A percentile compares a stretch with the other conserved stretches of the same genome.
Conservation (phyloP, 1,140 invertebrate genomes). For the Zaprionus africanus region DNA sequence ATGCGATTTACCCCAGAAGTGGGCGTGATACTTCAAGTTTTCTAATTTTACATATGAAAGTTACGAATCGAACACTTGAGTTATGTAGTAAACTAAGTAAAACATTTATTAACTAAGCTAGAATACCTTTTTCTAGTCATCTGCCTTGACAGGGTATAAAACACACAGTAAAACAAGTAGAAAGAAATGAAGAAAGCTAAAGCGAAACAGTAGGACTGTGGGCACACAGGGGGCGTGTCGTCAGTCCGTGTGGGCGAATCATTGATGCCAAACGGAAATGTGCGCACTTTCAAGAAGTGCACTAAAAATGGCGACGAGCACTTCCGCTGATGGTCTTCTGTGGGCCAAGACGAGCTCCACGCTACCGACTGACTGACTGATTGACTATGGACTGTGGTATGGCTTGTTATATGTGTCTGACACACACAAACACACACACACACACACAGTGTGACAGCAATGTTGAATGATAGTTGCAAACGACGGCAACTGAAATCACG, state of each 20-base stretch:
- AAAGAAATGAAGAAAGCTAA: background rate
- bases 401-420: slow-evolving; percentile 24
- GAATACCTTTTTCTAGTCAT: background rate
- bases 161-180: background rate
- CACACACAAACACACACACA: slow-evolving; percentile 16
- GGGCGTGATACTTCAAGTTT: too few species aligned
- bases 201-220: background rate
- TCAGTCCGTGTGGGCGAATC: slow-evolving; percentile 55
- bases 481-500: slow-evolving; percentile 61
- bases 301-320: slow-evolving; percentile 83
- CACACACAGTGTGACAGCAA: slow-evolving; percentile 28
- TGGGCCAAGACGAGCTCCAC: slow-evolving; percentile 40
- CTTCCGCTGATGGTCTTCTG: slow-evolving; percentile 70
- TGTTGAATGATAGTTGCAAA: slow-evolving; percentile 72
- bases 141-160: background rate
- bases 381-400: slow-evolving; percentile 17
- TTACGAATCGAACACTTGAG: background rate
- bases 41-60: background rate
- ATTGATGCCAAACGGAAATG: slow-evolving; percentile 82
- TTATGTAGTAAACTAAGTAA: too few species aligned
- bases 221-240: slow-evolving; percentile 5
- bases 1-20: too few species aligned
- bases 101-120: too few species aligned
- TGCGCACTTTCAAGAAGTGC: slow-evolving; percentile 81
- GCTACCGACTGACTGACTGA: slow-evolving; percentile 16